phyloP scores from a whole-genome alignment of 2,113 vertebrate genomes.

The Meles meles region DNA sequence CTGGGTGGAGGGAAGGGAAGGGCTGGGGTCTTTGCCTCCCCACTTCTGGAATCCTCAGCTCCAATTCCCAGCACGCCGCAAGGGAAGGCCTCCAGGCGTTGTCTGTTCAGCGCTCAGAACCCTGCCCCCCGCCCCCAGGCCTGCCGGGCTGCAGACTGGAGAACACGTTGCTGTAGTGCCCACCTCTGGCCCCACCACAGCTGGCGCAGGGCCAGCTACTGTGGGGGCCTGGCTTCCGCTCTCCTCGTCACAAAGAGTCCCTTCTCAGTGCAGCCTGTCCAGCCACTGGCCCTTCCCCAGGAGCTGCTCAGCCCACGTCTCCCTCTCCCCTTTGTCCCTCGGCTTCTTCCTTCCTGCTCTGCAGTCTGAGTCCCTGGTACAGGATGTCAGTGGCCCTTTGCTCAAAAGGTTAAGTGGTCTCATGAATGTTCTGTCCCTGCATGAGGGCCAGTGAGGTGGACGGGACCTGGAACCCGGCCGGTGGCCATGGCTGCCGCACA shows the following conservation, averaged over 20 bases:
- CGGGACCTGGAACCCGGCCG: background rate
- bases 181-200: accelerated
- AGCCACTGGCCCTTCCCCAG: background rate
- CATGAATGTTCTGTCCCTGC: background rate
- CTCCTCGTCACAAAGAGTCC: accelerated
- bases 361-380: background rate
- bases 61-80: background rate
- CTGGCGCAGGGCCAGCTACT: accelerated
- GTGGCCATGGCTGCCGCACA: accelerated
- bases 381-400: background rate
- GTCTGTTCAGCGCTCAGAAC: background rate
- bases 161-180: background rate
- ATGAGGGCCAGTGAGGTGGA: background rate
- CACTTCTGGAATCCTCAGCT: no score
- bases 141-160: background rate
- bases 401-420: background rate
- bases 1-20: no score
- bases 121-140: background rate
- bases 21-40: background rate
- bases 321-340: background rate
- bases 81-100: background rate
- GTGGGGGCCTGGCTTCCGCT: accelerated
- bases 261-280: background rate
- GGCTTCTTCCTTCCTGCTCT: background rate
- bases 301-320: accelerated